Evolutionary conservation across 2,888 invertebrate species (phyloP).

Genomic region (Colostygia pectinataria): DNA sequence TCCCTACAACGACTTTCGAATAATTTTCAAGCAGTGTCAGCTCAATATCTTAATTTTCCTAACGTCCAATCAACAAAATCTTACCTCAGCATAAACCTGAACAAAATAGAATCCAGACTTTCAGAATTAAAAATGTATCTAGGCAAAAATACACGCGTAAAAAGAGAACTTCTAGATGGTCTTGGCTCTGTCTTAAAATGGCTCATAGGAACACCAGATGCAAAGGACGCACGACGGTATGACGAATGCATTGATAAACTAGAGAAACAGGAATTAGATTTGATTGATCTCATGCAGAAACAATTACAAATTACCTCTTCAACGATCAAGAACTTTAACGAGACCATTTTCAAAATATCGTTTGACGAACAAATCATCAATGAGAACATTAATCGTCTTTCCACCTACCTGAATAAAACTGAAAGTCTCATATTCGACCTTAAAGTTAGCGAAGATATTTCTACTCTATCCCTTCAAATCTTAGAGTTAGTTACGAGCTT

Average conservation of each 20-base stretch:
- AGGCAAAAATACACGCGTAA: conserved; percentile 14
- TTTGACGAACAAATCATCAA: conserved; percentile 36
- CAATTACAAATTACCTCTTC: conserved; percentile 41
- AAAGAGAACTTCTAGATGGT: conserved; percentile 40
- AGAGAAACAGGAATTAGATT: conserved; percentile 37
- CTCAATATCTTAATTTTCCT: conserved; percentile 22
- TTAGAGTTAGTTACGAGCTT: conserved; percentile 31
- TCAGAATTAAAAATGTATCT: conserved; percentile 31
- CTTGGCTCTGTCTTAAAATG: conserved; percentile 40
- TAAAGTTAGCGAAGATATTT: conserved; percentile 35
- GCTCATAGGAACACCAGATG: conserved; percentile 42
- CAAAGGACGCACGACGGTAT: conserved; percentile 21
- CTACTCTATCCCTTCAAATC: conserved; percentile 35
- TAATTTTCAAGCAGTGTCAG: conserved; percentile 18
- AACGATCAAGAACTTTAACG: conserved; percentile 37
- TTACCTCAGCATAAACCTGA: conserved; percentile 29
- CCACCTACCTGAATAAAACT: conserved; percentile 30
- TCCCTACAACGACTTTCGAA: conserved; percentile 17
- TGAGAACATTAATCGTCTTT: conserved; percentile 35
- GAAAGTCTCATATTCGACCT: conserved; percentile 32
- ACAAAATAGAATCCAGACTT: conserved; percentile 32
- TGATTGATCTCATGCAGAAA: conserved; percentile 29
- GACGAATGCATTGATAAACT: conserved; percentile 8
- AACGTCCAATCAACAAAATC: conserved; percentile 26
- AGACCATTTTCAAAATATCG: conserved; percentile 37